Base-by-base conservation (phyloP, 2,113 vertebrate genomes). In the Dipodomys merriami region DNA sequence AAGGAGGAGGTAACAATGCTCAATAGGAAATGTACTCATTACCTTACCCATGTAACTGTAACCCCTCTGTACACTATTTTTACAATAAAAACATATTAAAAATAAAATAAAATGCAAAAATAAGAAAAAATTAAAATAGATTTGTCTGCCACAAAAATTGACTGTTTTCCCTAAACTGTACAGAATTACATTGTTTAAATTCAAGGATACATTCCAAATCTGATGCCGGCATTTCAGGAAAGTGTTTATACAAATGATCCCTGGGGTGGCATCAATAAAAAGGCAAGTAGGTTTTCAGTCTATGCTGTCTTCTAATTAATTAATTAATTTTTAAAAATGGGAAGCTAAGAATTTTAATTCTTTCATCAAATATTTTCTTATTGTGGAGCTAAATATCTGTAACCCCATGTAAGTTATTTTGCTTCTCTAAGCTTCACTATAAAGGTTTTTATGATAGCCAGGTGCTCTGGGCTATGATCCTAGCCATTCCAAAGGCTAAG, bases 281-380 rank as follows among this genome's bases (percentile, higher is more conserved):
- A 86, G 23, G 23, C 72, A 27, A 81, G 9, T 6, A 11, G 11
- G 35, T 76, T 95, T 94, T 79, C 22, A 69, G 30, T 87, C 18
- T 16, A 62, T 6, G 8, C 6, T 44, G 4, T 82, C 12, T 91
- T 82, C 30, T 22, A 76, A 44, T 6, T 81, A 80, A 72, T 33
- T 83, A 86, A 90, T 79, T 12, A 39, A 39, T 80, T 83, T 73
- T 46, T 91, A 39, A 72, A 73, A 90, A 76, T 1, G 44, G 49
- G 25, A 95, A 46, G 29, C 88, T 95, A 9, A 46, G 49, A 83
- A 95, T 92, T 57, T 68, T 82, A 67, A 74, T 81, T 94, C 7
- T 90, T 88, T 90, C 30, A 74, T 27, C 15, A 88, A 68, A 72
- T 39, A 77, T 49, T 91, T 92, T 77, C 86, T 83, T 83, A 57